Evolutionary conservation across 2,797 vertebrate genomes (phyloP).

Genomic region (Merluccius polli): DNA sequence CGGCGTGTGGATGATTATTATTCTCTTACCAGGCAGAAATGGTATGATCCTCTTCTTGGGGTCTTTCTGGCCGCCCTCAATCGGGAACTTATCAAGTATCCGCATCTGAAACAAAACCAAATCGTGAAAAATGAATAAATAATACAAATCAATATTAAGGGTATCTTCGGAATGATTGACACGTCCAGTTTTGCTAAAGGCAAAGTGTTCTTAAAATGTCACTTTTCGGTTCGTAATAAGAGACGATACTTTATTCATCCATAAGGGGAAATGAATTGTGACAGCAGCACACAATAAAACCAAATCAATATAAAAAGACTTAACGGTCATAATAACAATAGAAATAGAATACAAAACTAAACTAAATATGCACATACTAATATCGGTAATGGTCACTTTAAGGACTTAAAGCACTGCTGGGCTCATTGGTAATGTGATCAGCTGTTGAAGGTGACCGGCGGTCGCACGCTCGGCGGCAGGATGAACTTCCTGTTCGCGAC

Average conservation of each 20-base stretch:
- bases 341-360: neutral
- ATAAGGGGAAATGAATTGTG: neutral
- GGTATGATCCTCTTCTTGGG: constrained; percentile 95
- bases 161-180: constrained; percentile 10
- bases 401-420: neutral
- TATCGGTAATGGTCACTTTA: neutral
- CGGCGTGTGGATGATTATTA: neutral
- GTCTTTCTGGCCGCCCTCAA: constrained; percentile 94
- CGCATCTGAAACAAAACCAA: constrained; percentile 78
- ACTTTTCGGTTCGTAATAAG: neutral
- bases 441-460: constrained; percentile 5
- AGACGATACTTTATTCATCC: neutral
- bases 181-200: neutral
- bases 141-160: neutral
- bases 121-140: neutral
- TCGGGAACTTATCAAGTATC: constrained; percentile 93
- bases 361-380: neutral
- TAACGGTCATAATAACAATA: neutral
- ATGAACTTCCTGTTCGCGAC: constrained; percentile 36
- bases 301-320: neutral
- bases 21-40: constrained; percentile 80
- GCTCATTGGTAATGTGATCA: constrained; percentile 11
- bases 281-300: neutral
- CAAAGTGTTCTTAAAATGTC: neutral
- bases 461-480: constrained; percentile 24